Percentiles rank a stretch among this genome's conserved stretches.
Conservation (phyloP, 2,888 invertebrate genomes). For the Yponomeuta malinellus region DNA sequence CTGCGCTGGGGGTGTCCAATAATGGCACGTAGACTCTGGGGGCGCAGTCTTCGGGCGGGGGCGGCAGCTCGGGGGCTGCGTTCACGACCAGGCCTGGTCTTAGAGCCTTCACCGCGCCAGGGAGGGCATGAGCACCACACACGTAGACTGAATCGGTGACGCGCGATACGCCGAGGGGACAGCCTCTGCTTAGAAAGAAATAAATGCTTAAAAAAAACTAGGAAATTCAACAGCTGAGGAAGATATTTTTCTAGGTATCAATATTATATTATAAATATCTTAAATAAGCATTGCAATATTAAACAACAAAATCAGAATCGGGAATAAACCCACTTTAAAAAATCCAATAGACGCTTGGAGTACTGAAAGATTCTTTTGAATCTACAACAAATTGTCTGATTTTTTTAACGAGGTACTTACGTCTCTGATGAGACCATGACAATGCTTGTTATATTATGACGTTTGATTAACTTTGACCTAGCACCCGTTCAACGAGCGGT, state of each 20-base stretch:
- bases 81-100: conserved; percentile 87
- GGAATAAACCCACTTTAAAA: too few relatives aligned
- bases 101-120: conserved; percentile 79
- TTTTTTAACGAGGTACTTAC: too few relatives aligned
- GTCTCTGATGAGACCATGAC: too few relatives aligned
- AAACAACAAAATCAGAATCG: background rate
- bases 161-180: conserved; percentile 79
- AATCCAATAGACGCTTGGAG: too few relatives aligned
- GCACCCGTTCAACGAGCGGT: background rate
- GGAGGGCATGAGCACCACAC: conserved; percentile 86
- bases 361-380: too few relatives aligned
- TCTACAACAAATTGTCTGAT: too few relatives aligned
- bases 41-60: conserved; percentile 76
- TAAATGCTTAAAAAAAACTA: conserved; percentile 14
- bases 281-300: background rate
- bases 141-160: conserved; percentile 84
- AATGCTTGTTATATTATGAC: background rate
- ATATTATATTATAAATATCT: background rate
- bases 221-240: background rate
- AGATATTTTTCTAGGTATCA: background rate
- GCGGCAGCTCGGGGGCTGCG: conserved; percentile 88
- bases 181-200: conserved; percentile 45
- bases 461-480: background rate
- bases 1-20: conserved; percentile 83
- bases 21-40: conserved; percentile 82